Evolutionary conservation across 2,113 vertebrate species (phyloP), one percentile per base, ranked within the genome.

Genomic region (Alethe castanea): DNA sequence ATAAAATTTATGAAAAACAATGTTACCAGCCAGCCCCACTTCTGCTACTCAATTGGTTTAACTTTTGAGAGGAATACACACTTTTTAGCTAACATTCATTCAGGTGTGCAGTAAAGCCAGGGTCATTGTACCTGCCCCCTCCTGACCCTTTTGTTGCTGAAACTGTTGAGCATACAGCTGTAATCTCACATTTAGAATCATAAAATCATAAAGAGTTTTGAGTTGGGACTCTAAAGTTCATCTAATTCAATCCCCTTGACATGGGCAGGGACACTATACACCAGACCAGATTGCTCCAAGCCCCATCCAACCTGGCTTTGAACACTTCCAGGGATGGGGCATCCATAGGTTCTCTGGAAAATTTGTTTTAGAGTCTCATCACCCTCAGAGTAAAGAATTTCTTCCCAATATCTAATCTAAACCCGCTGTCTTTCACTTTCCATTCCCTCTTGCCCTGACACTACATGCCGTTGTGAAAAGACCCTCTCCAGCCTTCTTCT

Each of bases 1-100:
- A 79, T 85, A 95, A 97, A 96, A 97, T 94, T 96, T 83, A 81
- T 92, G 93, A 97, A 86, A 76, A 95, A 86, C 85, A 83, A 67
- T 67, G 56, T 45, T 90, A 81, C 60, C 64, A 96, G 28, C 44
- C 76, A 94, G 60, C 7, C 19, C 31, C 50, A 10, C 24, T 50
- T 79, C 81, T 73, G 19, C 47, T 57, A 17, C 42, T 82, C 47
- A 65, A n/a, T 28, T 7, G 2, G 35, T 71, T 81, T 84, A 56
- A 61, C 31, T 88, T 96, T 74, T 31, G 85, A 66, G 74, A 61
- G 53, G 17, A 56, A 53, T 29, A 73, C 6, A 31, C 14, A n/a
- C 7, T 38, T 93, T 64, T 59, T 44, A 71, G 38, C 18, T 60
- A 73, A 56, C 26, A 8, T 19, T 29, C 11, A 8, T 33, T 56